Conservation (phyloP, 2,113 vertebrate genomes). For the Calonectris borealis region DNA sequence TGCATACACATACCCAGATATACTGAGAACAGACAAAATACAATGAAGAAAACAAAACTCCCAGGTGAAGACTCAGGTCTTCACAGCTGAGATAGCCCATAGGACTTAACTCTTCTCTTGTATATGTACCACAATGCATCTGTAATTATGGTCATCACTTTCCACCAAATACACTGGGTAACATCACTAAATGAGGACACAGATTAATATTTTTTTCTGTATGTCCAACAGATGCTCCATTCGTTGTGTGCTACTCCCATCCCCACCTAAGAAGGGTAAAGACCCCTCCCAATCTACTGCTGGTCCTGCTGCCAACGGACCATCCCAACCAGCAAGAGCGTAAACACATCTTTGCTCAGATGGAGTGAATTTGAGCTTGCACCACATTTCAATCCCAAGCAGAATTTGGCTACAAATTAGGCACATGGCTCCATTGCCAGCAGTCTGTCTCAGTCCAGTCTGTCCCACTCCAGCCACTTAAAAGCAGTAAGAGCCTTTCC, state of each 20-base stretch:
- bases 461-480: not conserved
- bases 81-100: not conserved
- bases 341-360: not conserved
- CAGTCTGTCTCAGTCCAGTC: not conserved
- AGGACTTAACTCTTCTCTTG: not conserved
- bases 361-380: not conserved
- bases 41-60: not conserved
- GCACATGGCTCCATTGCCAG: fast-evolving
- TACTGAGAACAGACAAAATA: not conserved
- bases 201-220: not conserved
- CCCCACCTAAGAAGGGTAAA: not conserved
- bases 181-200: not conserved
- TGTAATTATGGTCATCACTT: not conserved
- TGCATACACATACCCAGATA: not conserved
- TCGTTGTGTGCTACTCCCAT: not conserved
- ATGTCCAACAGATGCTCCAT: not conserved
- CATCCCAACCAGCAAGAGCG: not conserved
- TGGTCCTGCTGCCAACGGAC: not conserved
- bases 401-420: not conserved
- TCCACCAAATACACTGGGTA: not conserved
- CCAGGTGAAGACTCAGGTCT: not conserved
- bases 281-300: not conserved
- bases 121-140: not conserved
- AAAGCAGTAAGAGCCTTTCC: not conserved
- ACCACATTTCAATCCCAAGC: not conserved